Evolutionary conservation across 2,888 invertebrate species (phyloP), one percentile per base, ranked within the genome.

Genomic region (Pachliopta kotzebuea): DNA sequence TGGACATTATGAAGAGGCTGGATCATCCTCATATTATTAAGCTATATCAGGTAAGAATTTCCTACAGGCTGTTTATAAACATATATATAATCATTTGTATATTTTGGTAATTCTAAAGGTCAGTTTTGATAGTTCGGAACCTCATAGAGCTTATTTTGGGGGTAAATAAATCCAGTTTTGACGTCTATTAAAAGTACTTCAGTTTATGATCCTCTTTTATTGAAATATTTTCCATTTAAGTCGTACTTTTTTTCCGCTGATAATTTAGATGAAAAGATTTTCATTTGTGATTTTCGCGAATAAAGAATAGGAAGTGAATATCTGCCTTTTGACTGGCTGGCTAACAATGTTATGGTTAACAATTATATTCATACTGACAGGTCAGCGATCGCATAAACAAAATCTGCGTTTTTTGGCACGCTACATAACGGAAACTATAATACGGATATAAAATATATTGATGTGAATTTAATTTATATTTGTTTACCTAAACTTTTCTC

Each of bases 21-120:
- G 96, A 98, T 83, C 99, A 99, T 93, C 98, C 98, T 68, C 98
- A 99, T 92, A 98, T 99, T 83, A 98, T 99, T 85, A 98, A 98
- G 92, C 93, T 99, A 80, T 99, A 97, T 92, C 98, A 98, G 95
- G 97, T 97, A 82, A 91, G 89, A 7, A n/a, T 71, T 69, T 37
- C 8, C 4, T 37, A 8, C 8, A 8, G 2, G 7, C 37, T 6
- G 18, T 45, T 45, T 45, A 42, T 45, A 45, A 45, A 7, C n/a
- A n/a, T n/a, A 45, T 45, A n/a, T n/a, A 45, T n/a, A 4, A n/a
- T n/a, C 18, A 45, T n/a, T n/a, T 3, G 18, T 45, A 7, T 45
- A 6, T 4, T 7, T n/a, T 26, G 3, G 3, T 26, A 26, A 26
- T 4, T 26, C 4, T 26, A 26, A 26, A 3, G 26, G 26, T 26